Evolutionary conservation across 64 coral and sea anemone species (phyloP), one percentile per base, ranked within the genome.

Genomic region (Montipora efflorescens): DNA sequence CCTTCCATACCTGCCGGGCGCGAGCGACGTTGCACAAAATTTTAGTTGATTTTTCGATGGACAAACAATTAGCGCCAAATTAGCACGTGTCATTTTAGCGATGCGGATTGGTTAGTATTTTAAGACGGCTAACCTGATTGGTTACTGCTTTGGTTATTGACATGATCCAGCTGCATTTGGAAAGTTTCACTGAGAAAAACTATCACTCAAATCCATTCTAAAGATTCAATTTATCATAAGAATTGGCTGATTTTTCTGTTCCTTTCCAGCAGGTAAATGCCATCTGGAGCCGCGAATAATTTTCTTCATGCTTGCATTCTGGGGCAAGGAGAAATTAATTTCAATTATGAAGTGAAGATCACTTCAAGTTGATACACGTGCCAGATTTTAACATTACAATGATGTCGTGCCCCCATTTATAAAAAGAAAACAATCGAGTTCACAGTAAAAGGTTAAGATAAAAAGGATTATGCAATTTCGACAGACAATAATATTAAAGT

Each of bases 21-120:
- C 36, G 36, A 36, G 36, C 36, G 36, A 36, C 36, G 36, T 2
- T 36, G 2, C 36, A 36, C 36, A 36, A 36, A 36, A 36, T 36
- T 36, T 83, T 76, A 83, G 67, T 83, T 92, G 76, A 10, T 61
- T 47, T 80, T 91, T 81, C 55, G 49, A 81, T 82, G 50, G 70
- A 81, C 79, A n/a, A 92, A 92, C 90, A 92, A 92, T 92, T 92
- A 92, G 90, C 90, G 90, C 90, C 90, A 92, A 92, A 84, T 84
- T 76, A 92, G 79, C 90, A 92, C 90, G 68, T 92, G 90, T 76
- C 90, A 75, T 36, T 76, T 18, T 21, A 36, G 53, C 51, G 51
- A 23, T 84, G 15, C 71, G 73, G 72, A 82, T 92, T 92, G 90
- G 90, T 28, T 92, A 51, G 18, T 84, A 83, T 83, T 36, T 6